Conservation (phyloP, 2,888 invertebrate genomes). For the Drosophila atroscutellata region DNA sequence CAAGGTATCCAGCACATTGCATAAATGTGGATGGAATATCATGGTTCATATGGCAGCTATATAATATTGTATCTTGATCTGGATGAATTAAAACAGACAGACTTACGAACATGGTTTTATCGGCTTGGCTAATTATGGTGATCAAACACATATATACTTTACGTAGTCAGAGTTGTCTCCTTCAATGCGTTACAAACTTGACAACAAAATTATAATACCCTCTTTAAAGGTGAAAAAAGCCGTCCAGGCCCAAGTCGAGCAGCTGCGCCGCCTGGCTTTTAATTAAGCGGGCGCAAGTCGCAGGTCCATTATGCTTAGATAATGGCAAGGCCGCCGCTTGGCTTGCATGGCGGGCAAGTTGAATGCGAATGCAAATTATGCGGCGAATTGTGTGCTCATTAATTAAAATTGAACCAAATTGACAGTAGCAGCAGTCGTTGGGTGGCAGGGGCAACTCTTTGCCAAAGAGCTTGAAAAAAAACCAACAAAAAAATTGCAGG, state of each 20-base stretch:
- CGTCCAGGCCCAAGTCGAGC: conserved; percentile 28
- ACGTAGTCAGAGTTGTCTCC: background rate
- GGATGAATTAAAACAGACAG: background rate
- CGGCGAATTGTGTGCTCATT: conserved; percentile 77
- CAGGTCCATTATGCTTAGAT: conserved; percentile 74
- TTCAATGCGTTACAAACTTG: background rate
- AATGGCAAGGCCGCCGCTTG: conserved; percentile 58
- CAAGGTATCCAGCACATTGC: background rate
- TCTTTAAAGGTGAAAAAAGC: background rate
- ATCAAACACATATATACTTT: no score
- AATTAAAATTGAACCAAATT: conserved; percentile 79
- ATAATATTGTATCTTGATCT: background rate
- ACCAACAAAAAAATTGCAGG: background rate
- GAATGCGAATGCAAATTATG: conserved; percentile 71
- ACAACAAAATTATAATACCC: background rate
- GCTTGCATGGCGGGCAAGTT: conserved; percentile 14
- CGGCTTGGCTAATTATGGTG: background rate
- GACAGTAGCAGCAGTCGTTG: conserved; percentile 29
- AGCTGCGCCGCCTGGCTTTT: conserved; percentile 40
- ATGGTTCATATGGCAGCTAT: background rate
- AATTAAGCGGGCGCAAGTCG: conserved; percentile 75
- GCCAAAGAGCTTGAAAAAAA: conserved; percentile 1
- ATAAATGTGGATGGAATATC: background rate
- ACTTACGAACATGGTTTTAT: background rate
- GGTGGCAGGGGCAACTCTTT: conserved; percentile 14